Conservation (phyloP, 2,797 vertebrate genomes). For the Danio tinwini region DNA sequence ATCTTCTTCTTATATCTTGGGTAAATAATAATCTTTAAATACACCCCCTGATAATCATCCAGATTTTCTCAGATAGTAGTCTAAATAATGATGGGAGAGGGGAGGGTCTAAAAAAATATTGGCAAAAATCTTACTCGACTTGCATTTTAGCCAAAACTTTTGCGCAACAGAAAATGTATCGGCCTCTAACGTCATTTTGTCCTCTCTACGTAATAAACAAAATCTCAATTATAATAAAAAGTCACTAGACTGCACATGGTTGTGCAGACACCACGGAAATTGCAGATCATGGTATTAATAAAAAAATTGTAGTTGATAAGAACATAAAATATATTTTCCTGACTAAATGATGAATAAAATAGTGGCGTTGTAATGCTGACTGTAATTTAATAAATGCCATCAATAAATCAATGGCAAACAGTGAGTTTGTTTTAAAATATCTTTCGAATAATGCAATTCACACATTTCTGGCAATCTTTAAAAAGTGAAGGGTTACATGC, state of each 20-base stretch:
- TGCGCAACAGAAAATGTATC: neutral
- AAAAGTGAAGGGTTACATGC: neutral
- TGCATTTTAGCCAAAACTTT: conserved; percentile 39
- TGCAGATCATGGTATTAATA: neutral
- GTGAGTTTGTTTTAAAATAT: neutral
- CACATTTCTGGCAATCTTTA: neutral
- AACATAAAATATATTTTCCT: neutral
- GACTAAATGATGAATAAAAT: neutral
- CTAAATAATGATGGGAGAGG: conserved; percentile 48
- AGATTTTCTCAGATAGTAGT: conserved; percentile 45
- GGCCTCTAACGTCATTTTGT: neutral
- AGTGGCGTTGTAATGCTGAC: neutral
- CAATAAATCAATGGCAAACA: neutral
- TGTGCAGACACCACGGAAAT: neutral
- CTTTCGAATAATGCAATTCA: neutral
- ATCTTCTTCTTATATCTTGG: conserved; percentile 80
- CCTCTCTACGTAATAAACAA: no score
- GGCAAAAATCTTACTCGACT: conserved; percentile 28
- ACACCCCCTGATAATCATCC: conserved; percentile 53
- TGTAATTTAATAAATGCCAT: neutral
- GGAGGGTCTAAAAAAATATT: conserved; percentile 22
- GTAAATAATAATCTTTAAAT: conserved; percentile 70
- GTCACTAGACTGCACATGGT: neutral
- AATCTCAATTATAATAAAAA: neutral
- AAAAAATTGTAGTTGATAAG: neutral